Evolutionary conservation across 2,797 vertebrate genomes (phyloP).

Genomic region (Acipenser transmontanus): DNA sequence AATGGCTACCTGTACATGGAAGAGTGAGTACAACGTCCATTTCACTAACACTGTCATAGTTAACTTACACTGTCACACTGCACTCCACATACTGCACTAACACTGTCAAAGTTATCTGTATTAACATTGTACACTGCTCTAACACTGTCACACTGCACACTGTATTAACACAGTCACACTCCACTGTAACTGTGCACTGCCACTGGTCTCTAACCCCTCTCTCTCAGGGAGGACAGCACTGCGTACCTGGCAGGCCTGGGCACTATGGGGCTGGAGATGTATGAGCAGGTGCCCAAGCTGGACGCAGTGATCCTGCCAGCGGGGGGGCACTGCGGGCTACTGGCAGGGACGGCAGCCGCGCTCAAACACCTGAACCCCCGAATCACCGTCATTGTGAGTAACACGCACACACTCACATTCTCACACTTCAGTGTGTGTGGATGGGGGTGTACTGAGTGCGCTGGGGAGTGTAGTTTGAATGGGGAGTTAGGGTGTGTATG

Average conservation of each 20-base stretch:
- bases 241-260: conserved; percentile 78
- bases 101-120: neutral
- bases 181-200: no score
- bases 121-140: no score
- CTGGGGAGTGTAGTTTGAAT: neutral
- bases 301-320: conserved; percentile 78
- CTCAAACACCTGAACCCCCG: conserved; percentile 77
- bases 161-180: no score
- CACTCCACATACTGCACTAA: neutral
- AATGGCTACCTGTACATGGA: conserved; percentile 80
- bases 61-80: no score
- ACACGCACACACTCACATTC: neutral
- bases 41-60: no score
- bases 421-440: neutral
- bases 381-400: conserved; percentile 77
- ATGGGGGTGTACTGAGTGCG: neutral
- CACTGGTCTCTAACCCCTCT: neutral
- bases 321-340: conserved; percentile 69
- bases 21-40: conserved; percentile 62
- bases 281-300: conserved; percentile 76
- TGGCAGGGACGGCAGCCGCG: conserved; percentile 73
- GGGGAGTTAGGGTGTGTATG: neutral
- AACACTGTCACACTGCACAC: neutral
- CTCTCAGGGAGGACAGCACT: conserved; percentile 65
- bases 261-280: conserved; percentile 78